Evolutionary conservation across 2,797 vertebrate species (phyloP).

Genomic region (Natrix natrix): DNA sequence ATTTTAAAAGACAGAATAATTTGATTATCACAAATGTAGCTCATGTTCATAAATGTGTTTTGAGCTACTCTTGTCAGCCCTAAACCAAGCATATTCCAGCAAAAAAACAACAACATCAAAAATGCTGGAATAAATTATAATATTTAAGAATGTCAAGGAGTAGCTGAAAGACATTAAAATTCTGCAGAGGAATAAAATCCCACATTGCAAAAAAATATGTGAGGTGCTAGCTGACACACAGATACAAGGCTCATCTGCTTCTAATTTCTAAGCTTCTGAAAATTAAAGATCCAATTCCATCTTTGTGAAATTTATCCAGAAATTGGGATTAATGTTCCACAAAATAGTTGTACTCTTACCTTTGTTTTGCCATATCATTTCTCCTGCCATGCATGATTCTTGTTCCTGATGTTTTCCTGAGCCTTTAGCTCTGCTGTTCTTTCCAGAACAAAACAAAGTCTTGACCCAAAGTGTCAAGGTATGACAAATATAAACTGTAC

Average conservation of each 20-base stretch:
- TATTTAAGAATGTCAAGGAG: constrained; percentile 14
- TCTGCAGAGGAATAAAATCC: constrained; percentile 29
- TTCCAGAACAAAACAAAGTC: background rate
- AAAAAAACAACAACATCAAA: constrained; percentile 24
- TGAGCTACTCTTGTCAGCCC: constrained; percentile 45
- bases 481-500: background rate
- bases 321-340: background rate
- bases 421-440: background rate
- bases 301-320: background rate
- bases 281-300: background rate
- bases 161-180: constrained; percentile 45
- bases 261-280: background rate
- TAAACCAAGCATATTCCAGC: constrained; percentile 40
- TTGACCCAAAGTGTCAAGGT: background rate
- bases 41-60: constrained; percentile 52
- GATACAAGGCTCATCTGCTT: background rate
- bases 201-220: constrained; percentile 10
- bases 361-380: background rate
- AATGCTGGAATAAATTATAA: constrained; percentile 46
- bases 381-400: background rate
- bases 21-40: constrained; percentile 56
- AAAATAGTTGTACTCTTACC: background rate
- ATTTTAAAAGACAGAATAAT: constrained; percentile 59
- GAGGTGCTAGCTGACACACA: background rate
- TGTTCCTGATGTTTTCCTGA: background rate